Evolutionary conservation across 2,888 invertebrate genomes (phyloP).

Genomic region (Margaritifera margaritifera): DNA sequence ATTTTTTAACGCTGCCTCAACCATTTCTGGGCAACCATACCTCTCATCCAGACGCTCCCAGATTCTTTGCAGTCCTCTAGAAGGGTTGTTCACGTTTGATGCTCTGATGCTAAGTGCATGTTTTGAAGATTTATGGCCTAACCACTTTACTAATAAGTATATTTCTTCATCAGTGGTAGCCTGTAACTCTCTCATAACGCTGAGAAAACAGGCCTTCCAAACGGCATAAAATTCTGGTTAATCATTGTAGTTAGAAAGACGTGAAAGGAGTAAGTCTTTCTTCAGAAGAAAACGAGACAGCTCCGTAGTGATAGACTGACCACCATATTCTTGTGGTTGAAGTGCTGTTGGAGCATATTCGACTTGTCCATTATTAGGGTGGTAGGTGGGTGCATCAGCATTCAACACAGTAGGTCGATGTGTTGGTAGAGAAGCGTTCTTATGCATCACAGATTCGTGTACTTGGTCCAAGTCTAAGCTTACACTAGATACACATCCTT

Average conservation of each 20-base stretch:
- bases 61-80: slow-evolving; percentile 7
- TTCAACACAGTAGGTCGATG: too few species aligned
- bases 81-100: slow-evolving; percentile 9
- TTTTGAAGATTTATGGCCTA: slow-evolving; percentile 12
- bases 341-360: too few species aligned
- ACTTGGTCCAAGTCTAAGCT: too few species aligned
- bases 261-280: slow-evolving; percentile 17
- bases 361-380: too few species aligned
- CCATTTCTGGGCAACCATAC: slow-evolving; percentile 22
- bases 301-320: too few species aligned
- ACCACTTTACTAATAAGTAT: slow-evolving; percentile 26
- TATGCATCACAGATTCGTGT: too few species aligned
- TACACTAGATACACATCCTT: too few species aligned
- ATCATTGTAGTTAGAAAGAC: slow-evolving; percentile 17
- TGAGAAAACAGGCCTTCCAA: slow-evolving; percentile 19
- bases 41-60: slow-evolving; percentile 24
- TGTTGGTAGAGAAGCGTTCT: too few species aligned
- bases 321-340: too few species aligned
- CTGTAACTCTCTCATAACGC: slow-evolving; percentile 14
- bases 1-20: slow-evolving; percentile 9
- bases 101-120: slow-evolving; percentile 25
- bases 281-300: too few species aligned
- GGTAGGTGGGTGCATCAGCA: too few species aligned
- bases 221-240: slow-evolving; percentile 9
- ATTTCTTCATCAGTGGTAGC: slow-evolving; percentile 14